Conservation (phyloP, 2,113 vertebrate genomes). For the Oxyura jamaicensis region DNA sequence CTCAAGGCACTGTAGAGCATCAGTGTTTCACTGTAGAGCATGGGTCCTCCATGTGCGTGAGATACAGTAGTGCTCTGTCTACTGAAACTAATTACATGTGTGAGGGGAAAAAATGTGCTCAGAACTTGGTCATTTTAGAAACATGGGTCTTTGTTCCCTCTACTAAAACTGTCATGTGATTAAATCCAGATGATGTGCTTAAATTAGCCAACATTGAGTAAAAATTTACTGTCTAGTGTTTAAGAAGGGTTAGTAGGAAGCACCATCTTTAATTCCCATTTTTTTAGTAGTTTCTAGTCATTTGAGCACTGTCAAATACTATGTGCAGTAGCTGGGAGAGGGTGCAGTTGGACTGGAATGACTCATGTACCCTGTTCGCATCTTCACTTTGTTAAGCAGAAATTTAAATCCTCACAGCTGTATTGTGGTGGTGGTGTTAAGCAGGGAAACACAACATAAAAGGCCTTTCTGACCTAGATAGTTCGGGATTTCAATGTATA, state of each 20-base stretch:
- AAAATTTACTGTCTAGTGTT: neutral
- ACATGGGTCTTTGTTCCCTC: neutral
- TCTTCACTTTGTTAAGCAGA: neutral
- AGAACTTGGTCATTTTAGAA: neutral
- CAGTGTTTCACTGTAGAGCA: neutral
- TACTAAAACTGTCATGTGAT: neutral
- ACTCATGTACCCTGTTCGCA: neutral
- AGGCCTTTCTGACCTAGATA: slow-evolving; percentile 47
- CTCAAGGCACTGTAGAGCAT: neutral
- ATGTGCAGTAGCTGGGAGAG: neutral
- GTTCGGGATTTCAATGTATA: slow-evolving; percentile 32
- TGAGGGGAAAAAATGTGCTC: neutral
- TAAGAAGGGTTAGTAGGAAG: neutral
- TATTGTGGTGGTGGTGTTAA: neutral
- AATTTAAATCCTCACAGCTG: slow-evolving; percentile 20
- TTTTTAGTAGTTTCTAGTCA: neutral
- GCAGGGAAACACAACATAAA: slow-evolving; percentile 24
- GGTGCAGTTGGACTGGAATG: neutral
- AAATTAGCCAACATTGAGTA: neutral
- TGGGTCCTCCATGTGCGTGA: neutral
- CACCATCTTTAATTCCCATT: neutral
- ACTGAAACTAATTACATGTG: neutral
- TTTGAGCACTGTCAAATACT: neutral
- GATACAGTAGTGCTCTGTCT: neutral
- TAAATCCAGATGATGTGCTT: neutral